These are phyloP conservation scores for Homarus gammarus DNA, from an alignment of 2,888 invertebrate genomes.

Conservation along the genomic window DNA sequence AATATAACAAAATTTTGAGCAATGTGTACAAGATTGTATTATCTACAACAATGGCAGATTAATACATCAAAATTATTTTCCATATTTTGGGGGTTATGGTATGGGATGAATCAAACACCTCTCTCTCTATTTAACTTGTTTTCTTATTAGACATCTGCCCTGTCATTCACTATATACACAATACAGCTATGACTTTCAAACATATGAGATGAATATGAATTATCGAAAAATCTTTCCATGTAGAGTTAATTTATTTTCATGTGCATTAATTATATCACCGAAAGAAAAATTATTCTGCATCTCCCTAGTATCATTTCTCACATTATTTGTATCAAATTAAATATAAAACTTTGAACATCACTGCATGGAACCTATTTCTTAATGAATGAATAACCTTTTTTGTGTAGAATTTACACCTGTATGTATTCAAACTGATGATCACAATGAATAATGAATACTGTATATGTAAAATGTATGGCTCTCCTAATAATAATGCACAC, in stretches of 20 bases:
- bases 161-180: slow-evolving; percentile 6
- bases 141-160: slow-evolving; percentile 1
- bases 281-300: not conserved
- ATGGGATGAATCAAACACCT: not conserved
- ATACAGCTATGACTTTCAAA: not conserved
- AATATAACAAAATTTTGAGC: too few relatives aligned
- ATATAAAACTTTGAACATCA: not conserved
- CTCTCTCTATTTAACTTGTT: not conserved
- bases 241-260: not conserved
- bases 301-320: not conserved
- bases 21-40: too few relatives aligned
- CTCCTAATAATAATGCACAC: not conserved
- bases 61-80: too few relatives aligned
- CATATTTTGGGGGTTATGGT: too few relatives aligned
- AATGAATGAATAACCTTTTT: not conserved
- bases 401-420: not conserved
- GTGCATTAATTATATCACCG: not conserved
- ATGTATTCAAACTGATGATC: not conserved
- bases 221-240: not conserved
- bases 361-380: not conserved
- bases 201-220: not conserved
- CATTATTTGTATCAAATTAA: not conserved
- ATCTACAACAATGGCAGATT: too few relatives aligned
- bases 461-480: not conserved
- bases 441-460: not conserved